These are phyloP conservation scores for Sycophila sp. DNA, from an alignment of 1,140 invertebrate species.

Conservation along the genomic window DNA sequence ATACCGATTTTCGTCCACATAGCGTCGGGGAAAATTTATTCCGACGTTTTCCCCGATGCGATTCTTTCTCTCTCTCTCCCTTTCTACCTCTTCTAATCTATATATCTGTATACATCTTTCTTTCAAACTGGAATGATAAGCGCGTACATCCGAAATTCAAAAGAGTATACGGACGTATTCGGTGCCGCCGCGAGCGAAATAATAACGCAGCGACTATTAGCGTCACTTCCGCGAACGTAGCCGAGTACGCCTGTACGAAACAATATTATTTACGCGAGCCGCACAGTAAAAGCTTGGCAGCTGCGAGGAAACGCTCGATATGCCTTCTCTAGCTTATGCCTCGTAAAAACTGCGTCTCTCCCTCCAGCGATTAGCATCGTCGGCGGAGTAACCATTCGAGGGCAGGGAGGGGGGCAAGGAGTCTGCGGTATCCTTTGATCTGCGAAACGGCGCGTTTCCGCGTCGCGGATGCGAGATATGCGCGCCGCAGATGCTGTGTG, in stretches of 20 bases:
- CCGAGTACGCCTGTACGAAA: background rate
- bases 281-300: background rate
- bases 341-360: background rate
- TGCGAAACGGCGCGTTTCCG: conserved; percentile 9
- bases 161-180: too few species aligned
- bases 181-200: too few species aligned
- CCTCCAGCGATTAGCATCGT: background rate
- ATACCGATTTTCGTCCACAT: too few species aligned
- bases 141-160: too few species aligned
- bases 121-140: too few species aligned
- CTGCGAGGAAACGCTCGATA: background rate
- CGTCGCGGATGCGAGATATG: background rate
- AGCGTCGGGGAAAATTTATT: too few species aligned
- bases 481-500: background rate
- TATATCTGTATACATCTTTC: too few species aligned
- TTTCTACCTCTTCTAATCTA: too few species aligned
- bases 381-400: background rate
- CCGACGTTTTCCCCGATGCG: too few species aligned
- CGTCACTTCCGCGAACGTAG: background rate
- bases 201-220: background rate
- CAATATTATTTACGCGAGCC: background rate
- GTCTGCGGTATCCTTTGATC: conserved; percentile 32
- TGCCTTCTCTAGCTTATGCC: conserved; percentile 3
- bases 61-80: too few species aligned
- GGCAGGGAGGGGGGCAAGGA: background rate